Percentiles rank a stretch among this genome's conserved stretches.
phyloP scores from a whole-genome alignment of 1,140 invertebrate genomes.

The Euwallacea similis region DNA sequence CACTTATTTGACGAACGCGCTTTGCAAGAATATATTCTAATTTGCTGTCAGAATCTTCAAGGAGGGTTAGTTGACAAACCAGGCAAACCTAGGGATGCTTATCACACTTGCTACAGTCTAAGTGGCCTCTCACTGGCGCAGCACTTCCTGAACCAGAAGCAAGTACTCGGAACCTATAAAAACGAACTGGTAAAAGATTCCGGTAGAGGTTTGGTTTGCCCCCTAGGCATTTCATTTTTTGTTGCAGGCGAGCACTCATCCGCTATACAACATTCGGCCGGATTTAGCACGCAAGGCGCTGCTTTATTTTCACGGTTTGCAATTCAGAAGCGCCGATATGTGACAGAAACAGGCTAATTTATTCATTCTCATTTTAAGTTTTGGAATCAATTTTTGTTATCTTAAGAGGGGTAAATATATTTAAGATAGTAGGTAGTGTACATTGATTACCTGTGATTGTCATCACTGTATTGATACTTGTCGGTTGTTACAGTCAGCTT shows the following conservation, averaged over 20 bases:
- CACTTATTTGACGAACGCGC: conserved; percentile 83
- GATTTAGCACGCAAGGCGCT: conserved; percentile 57
- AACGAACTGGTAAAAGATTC: conserved; percentile 63
- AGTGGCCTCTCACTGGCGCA: conserved; percentile 95
- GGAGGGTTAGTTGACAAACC: conserved; percentile 98
- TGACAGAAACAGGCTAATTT: no score
- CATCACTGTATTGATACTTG: no score
- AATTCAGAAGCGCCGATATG: no score
- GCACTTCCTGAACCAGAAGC: conserved; percentile 66
- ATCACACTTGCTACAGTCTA: conserved; percentile 95
- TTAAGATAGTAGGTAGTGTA: no score
- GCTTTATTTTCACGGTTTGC: conserved; percentile 54
- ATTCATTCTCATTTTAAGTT: no score
- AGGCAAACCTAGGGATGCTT: conserved; percentile 85
- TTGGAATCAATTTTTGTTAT: no score
- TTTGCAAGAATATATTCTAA: conserved; percentile 92
- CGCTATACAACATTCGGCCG: conserved; percentile 67
- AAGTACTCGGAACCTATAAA: conserved; percentile 61
- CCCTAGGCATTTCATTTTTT: conserved; percentile 22
- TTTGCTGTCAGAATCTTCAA: conserved; percentile 85
- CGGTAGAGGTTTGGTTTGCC: background rate
- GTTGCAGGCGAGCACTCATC: conserved; percentile 60
- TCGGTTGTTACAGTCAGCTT: no score
- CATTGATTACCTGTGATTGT: no score
- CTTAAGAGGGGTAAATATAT: no score